Percentiles rank a stretch among this genome's conserved stretches.
Conservation (phyloP, 2,888 invertebrate species). For the Cerastis leucographa region DNA sequence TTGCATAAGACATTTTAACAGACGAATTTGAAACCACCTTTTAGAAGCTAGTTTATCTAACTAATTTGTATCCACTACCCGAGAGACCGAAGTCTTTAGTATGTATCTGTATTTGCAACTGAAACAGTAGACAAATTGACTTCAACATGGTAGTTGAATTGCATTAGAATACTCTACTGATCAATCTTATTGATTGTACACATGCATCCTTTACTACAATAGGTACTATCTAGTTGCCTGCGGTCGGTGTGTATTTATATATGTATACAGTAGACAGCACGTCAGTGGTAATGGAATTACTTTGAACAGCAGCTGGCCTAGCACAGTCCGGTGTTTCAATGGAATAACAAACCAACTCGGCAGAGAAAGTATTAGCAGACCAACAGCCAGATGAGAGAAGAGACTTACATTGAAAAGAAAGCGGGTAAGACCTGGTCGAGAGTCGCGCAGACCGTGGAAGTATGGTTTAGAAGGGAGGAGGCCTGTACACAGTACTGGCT, state of each 20-base stretch:
- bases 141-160: constrained; percentile 5
- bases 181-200: constrained; percentile 10
- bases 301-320: neutral
- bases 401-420: neutral
- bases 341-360: no score
- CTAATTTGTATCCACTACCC: neutral
- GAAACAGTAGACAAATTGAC: constrained; percentile 16
- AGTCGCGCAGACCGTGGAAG: neutral
- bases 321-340: no score
- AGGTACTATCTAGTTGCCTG: neutral
- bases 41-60: neutral
- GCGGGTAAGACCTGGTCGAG: neutral
- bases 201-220: neutral
- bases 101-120: neutral
- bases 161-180: neutral
- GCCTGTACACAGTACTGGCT: neutral
- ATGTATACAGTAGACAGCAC: neutral
- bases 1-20: neutral
- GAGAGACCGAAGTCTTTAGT: neutral
- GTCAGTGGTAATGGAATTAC: neutral
- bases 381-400: neutral
- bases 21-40: neutral
- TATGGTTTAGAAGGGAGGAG: neutral
- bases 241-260: neutral
- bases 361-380: neutral